Base-by-base conservation (phyloP, 2,888 invertebrate genomes). In the Dexiosoma caninum region DNA sequence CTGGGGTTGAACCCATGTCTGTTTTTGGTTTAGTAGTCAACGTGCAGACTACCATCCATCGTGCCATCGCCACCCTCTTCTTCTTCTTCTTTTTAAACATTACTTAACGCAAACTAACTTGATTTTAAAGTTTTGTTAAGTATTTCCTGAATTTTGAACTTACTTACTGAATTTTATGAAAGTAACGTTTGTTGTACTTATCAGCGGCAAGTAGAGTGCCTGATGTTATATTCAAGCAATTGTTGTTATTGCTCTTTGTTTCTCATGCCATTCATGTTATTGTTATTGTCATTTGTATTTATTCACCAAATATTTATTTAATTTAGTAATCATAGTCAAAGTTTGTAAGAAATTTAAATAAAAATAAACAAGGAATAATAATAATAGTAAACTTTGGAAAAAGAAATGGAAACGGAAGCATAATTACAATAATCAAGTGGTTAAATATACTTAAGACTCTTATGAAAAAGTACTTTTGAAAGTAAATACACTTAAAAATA, bases 381-480 rank as follows among this genome's bases (percentile, higher is more conserved):
- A n/a, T n/a, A n/a, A n/a, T n/a, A n/a, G n/a, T n/a, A 44, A 35
- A 49, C 9, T 32, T 32, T 10, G 32, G 35, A 57, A 59, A 77
- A 37, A 49, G 35, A 40, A 76, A 81, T 49, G 76, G 71, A 81
- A 81, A 77, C 71, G 71, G 67, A 81, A 67, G 71, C 76, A 71
- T 70, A 81, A 81, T 80, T 80, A 80, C 67, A 66, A 76, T 81
- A 81, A 81, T 81, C 80, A 81, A 81, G 76, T 81, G 76, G 70
- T 69, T 75, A 57, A 72, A 72, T 66, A 62, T 80, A 72, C 76
- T 76, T 76, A 76, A 77, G 72, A 62, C 60, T 81, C 60, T 72
- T 77, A 55, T n/a, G 19, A n/a, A 42, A 67, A 55, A 80, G 76
- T 81, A 80, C 80, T 76, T 76, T 37, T 19, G 1, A 81, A 67